Evolutionary conservation across 2,888 invertebrate species (phyloP), one percentile per base, ranked within the genome.

Genomic region (Eupithecia inturbata): DNA sequence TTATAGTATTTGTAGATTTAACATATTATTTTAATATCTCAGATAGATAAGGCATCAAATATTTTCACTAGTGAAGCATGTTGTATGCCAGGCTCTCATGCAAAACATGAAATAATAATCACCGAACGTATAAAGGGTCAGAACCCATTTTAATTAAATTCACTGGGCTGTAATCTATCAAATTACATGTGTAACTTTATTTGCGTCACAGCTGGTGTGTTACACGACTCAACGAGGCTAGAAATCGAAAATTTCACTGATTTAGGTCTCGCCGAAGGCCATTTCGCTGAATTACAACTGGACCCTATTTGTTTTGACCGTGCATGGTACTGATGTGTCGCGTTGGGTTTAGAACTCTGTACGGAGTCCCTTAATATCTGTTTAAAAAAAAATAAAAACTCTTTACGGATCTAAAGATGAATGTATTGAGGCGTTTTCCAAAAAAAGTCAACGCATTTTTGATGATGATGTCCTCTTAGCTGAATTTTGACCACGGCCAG

Each of bases 231-330:
- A 80, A 76, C 78, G 77, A 78, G 72, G 76, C 80, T 74, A 70
- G 77, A 74, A 80, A 80, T 80, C 76, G 79, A 75, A 76, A 79
- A 69, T 76, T 78, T 77, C 57, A 73, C 71, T 75, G 76, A 73
- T 66, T 77, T 77, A 75, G 70, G 67, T 68, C 12, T 69, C 22
- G 49, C 53, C 68, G 36, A 36, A 67, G 72, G 67, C 28, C 28
- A 57, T 71, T 71, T 36, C 41, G n/a, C n/a, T 67, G 49, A 26
- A 31, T 66, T 67, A 71, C 66, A 63, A 33, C 33, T 26, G 31
- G 28, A 62, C 31, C 22, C 16, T 28, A 6, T 28, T 60, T 14
- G 28, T 53, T 22, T 53, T n/a, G 22, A 53, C 19, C 45, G 16
- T n/a, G n/a, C 45, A 45, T 41, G 41, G 16, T 19, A 45, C 45